Evolutionary conservation across 2,797 vertebrate genomes (phyloP).

Genomic region (Acipenser oxyrinchus): DNA sequence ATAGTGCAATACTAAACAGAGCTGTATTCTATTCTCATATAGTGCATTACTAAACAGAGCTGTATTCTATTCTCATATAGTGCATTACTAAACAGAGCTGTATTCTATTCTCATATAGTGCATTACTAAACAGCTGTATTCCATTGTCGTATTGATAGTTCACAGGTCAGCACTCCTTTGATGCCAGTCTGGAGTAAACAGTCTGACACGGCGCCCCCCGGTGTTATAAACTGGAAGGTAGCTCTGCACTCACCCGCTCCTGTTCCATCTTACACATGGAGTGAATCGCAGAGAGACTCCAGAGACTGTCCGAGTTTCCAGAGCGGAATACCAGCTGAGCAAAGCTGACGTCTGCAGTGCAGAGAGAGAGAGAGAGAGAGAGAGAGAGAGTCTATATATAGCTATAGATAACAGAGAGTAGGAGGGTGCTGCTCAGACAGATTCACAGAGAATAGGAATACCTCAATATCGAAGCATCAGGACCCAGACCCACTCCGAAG

Average conservation of each 20-base stretch:
- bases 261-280: conserved; percentile 96
- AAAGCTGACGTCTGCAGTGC: conserved; percentile 57
- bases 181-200: no score
- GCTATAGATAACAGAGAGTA: conserved; percentile 3
- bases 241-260: conserved; percentile 68
- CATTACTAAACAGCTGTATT: no score
- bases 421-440: no score
- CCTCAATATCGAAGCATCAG: neutral
- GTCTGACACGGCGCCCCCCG: neutral
- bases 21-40: no score
- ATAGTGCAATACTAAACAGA: no score
- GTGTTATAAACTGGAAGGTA: neutral
- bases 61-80: no score
- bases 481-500: no score
- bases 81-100: no score
- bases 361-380: conserved; percentile 21
- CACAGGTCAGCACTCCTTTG: no score
- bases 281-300: conserved; percentile 89
- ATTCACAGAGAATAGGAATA: conserved; percentile 9
- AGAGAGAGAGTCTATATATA: neutral
- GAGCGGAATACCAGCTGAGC: conserved; percentile 96
- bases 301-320: conserved; percentile 90
- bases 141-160: no score
- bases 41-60: no score
- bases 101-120: no score